A percentile compares a stretch with the other conserved stretches of the same genome.
phyloP scores from a whole-genome alignment of 1,140 invertebrate species.

The Drosophila chauvacae region DNA sequence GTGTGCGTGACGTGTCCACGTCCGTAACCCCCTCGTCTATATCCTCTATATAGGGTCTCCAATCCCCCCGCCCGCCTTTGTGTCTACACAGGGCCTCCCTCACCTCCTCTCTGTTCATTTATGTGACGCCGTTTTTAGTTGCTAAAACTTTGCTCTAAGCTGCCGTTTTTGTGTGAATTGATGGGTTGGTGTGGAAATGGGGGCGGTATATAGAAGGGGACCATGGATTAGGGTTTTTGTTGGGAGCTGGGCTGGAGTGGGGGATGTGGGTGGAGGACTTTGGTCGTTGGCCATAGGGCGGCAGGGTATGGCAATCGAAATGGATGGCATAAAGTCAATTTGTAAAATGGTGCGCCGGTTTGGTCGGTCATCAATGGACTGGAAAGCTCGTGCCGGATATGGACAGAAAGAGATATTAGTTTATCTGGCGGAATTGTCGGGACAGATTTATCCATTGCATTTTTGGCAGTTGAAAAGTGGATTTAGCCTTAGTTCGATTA shows the following conservation, averaged over 20 bases:
- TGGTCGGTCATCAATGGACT: constrained; percentile 71
- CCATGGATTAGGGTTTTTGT: constrained; percentile 23
- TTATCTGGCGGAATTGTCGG: constrained; percentile 48
- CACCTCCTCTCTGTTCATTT: constrained; percentile 52
- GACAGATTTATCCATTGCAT: constrained; percentile 37
- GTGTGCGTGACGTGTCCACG: constrained; percentile 70
- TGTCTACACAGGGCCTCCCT: constrained; percentile 1
- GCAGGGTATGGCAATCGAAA: constrained; percentile 33
- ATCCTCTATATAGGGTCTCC: not conserved
- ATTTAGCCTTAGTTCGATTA: constrained; percentile 26
- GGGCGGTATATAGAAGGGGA: constrained; percentile 8
- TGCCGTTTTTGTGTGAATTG: constrained; percentile 50
- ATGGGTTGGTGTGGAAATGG: constrained; percentile 22
- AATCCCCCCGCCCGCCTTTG: constrained; percentile 3
- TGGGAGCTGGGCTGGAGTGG: not conserved
- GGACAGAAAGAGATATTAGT: constrained; percentile 55
- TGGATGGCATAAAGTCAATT: constrained; percentile 61
- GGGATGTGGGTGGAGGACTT: not conserved
- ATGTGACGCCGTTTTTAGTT: constrained; percentile 70
- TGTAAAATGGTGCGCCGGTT: constrained; percentile 48
- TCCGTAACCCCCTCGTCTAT: constrained; percentile 1
- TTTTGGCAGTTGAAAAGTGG: constrained; percentile 32
- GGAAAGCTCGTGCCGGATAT: constrained; percentile 57
- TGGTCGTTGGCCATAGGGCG: not conserved
- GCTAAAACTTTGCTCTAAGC: constrained; percentile 63